Evolutionary conservation across 1,140 invertebrate genomes (phyloP).

Genomic region (Pygmarrhopalites habei): DNA sequence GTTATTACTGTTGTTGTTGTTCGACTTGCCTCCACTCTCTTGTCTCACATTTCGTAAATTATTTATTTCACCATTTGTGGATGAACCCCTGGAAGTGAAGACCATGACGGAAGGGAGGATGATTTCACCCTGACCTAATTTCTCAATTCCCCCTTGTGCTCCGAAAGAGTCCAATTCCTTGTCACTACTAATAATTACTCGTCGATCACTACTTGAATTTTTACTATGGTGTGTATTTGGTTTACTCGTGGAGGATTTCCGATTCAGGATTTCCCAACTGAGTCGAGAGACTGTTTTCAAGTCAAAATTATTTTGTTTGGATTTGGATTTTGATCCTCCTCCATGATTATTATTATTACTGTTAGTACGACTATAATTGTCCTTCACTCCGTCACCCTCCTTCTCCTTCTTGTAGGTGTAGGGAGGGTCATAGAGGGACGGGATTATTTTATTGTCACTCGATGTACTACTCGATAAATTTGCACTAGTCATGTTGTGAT

Average conservation of each 20-base stretch:
- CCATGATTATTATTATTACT: background rate
- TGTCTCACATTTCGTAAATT: background rate
- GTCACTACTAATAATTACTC: too few relatives aligned
- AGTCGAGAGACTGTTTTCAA: conserved; percentile 21
- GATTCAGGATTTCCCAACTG: conserved; percentile 35
- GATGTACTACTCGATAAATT: background rate
- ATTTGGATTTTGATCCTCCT: background rate
- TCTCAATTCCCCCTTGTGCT: background rate
- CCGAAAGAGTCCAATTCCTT: too few relatives aligned
- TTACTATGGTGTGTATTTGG: background rate
- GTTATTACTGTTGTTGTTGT: background rate
- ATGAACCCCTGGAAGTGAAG: conserved; percentile 19
- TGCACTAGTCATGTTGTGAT: background rate
- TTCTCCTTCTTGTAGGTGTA: too few relatives aligned
- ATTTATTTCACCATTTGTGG: background rate
- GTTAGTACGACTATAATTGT: background rate
- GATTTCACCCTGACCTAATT: conserved; percentile 16
- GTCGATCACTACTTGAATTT: background rate
- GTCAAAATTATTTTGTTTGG: background rate
- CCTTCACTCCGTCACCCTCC: background rate
- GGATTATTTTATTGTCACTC: background rate
- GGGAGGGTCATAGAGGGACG: too few relatives aligned
- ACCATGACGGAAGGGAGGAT: conserved; percentile 34
- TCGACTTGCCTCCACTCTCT: background rate
- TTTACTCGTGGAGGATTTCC: background rate